Conservation (phyloP, 2,113 vertebrate genomes). For the Vulpes lagopus region DNA sequence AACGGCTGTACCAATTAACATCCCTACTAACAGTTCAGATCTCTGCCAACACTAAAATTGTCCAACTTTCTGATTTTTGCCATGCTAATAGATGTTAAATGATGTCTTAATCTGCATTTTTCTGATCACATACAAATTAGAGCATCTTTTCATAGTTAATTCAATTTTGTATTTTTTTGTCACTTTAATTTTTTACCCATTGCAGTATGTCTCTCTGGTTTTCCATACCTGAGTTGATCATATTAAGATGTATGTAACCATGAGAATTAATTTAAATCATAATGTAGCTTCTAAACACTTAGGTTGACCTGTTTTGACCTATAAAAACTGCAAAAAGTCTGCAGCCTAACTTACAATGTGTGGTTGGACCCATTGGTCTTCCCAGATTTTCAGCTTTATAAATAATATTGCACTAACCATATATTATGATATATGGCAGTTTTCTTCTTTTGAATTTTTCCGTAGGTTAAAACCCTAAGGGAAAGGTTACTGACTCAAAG, state of each 20-base stretch:
- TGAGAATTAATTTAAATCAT: not conserved
- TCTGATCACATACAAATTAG: not conserved
- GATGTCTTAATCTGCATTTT: slow-evolving; percentile 6
- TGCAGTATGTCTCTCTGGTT: not conserved
- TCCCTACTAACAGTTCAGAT: not conserved
- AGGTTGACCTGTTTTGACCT: not conserved
- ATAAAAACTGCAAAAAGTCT: not conserved
- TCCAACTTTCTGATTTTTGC: not conserved
- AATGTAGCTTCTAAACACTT: not conserved
- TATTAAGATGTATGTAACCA: not conserved
- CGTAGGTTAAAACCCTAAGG: slow-evolving; percentile 1
- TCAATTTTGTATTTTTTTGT: not conserved
- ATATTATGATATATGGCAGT: not conserved
- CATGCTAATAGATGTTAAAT: not conserved
- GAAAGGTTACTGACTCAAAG: slow-evolving; percentile 1
- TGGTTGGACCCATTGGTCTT: not conserved
- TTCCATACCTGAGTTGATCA: not conserved
- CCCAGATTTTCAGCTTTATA: slow-evolving; percentile 18
- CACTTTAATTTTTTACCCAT: not conserved
- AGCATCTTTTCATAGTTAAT: slow-evolving; percentile 26
- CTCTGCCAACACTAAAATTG: not conserved
- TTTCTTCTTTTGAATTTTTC: slow-evolving; percentile 39
- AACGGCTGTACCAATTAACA: not conserved
- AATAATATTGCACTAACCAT: not conserved
- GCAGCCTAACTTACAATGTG: not conserved